phyloP scores from a whole-genome alignment of 2,888 invertebrate species.

The Apomyelois bistriatella region DNA sequence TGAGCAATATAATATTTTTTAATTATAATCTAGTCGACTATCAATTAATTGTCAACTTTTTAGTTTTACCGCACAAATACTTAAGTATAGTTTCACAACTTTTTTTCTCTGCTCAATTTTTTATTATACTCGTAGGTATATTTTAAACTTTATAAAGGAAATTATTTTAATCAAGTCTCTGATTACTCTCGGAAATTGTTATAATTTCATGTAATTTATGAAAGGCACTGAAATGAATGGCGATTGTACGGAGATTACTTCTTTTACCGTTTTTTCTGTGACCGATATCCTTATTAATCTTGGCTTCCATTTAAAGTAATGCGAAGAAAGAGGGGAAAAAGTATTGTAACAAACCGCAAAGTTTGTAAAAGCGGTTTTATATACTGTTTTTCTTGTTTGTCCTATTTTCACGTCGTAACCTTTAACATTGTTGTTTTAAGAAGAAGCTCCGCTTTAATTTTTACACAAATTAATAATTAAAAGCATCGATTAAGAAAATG shows the following conservation, averaged over 20 bases:
- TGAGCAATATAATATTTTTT: too few relatives aligned
- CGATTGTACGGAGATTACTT: slow-evolving; percentile 6
- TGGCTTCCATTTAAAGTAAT: background rate
- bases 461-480: too few relatives aligned
- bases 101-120: background rate
- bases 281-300: slow-evolving; percentile 7
- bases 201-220: slow-evolving; percentile 3
- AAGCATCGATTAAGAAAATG: too few relatives aligned
- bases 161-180: slow-evolving; percentile 1
- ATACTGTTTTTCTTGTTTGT: background rate
- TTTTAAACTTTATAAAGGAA: background rate
- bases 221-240: slow-evolving; percentile 5
- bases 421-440: too few relatives aligned
- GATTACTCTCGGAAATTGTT: slow-evolving; percentile 1
- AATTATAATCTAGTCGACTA: too few relatives aligned
- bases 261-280: slow-evolving; percentile 2
- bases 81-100: too few relatives aligned
- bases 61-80: too few relatives aligned
- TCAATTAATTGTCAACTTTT: too few relatives aligned
- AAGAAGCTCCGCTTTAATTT: too few relatives aligned
- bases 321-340: background rate
- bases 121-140: background rate
- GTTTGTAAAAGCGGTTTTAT: background rate
- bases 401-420: background rate
- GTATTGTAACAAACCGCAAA: background rate